Percentiles rank a stretch among this genome's conserved stretches.
Evolutionary conservation across 2,888 invertebrate species (phyloP).

Genomic region (Daptonema setosum): DNA sequence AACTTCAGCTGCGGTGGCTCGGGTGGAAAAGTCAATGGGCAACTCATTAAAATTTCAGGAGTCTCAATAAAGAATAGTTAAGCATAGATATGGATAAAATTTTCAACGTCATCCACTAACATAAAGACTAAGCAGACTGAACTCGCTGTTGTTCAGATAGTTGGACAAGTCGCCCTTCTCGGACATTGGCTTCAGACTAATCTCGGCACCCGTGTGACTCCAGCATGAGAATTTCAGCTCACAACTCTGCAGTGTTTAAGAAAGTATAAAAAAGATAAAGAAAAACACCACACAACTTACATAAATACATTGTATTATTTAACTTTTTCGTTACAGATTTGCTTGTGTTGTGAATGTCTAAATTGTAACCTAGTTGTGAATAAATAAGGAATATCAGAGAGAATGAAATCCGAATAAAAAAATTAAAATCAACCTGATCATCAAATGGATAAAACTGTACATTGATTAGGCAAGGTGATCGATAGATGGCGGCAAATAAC

Average conservation of each 20-base stretch:
- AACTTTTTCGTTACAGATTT: too few relatives aligned
- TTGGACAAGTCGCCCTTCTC: constrained; percentile 63
- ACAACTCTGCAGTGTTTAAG: constrained; percentile 30
- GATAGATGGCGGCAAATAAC: constrained; percentile 37
- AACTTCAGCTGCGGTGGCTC: too few relatives aligned
- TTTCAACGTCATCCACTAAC: too few relatives aligned
- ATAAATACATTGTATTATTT: background rate
- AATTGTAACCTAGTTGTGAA: too few relatives aligned
- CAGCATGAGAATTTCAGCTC: constrained; percentile 37
- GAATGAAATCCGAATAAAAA: too few relatives aligned
- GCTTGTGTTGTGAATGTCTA: too few relatives aligned
- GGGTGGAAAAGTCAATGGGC: too few relatives aligned
- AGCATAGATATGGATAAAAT: too few relatives aligned
- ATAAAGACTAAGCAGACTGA: constrained; percentile 42
- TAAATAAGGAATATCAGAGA: too few relatives aligned
- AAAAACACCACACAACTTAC: background rate
- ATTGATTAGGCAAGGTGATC: constrained; percentile 35
- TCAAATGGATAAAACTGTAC: constrained; percentile 39
- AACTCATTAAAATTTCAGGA: too few relatives aligned
- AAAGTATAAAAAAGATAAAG: background rate
- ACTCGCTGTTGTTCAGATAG: constrained; percentile 75
- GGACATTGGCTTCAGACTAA: constrained; percentile 47
- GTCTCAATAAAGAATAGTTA: too few relatives aligned
- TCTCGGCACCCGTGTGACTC: constrained; percentile 36
- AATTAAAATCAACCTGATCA: constrained; percentile 28